Evolutionary conservation across 2,888 invertebrate species (phyloP).

Genomic region (Sialis lutaria): DNA sequence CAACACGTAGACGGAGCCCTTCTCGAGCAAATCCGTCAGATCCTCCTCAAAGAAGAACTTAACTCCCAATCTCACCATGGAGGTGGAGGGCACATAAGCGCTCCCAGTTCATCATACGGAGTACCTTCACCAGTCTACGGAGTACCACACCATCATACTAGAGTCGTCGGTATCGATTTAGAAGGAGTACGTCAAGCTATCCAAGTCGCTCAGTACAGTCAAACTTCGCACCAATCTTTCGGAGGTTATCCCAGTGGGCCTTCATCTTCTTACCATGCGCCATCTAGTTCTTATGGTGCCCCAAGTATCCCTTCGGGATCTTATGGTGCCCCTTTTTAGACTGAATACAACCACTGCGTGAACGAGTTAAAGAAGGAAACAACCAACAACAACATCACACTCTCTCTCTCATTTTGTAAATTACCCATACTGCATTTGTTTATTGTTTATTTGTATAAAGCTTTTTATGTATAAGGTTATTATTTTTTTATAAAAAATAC

Average conservation of each 20-base stretch:
- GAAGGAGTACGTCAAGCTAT: slow-evolving; percentile 75
- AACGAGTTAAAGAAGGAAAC: slow-evolving; percentile 16
- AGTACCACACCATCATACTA: slow-evolving; percentile 34
- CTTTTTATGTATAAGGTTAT: slow-evolving; percentile 26
- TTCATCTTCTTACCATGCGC: slow-evolving; percentile 28
- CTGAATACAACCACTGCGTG: slow-evolving; percentile 14
- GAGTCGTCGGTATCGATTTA: slow-evolving; percentile 69
- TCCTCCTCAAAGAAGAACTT: slow-evolving; percentile 66
- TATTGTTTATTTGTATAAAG: slow-evolving; percentile 27
- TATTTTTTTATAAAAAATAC: slow-evolving; percentile 26
- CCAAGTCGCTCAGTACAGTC: slow-evolving; percentile 38
- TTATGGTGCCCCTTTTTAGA: slow-evolving; percentile 43
- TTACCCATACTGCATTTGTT: too few species aligned
- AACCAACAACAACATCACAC: slow-evolving; percentile 16
- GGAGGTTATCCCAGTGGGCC: slow-evolving; percentile 29
- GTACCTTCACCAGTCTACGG: slow-evolving; percentile 51
- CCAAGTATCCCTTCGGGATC: slow-evolving; percentile 46
- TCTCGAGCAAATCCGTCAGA: slow-evolving; percentile 69
- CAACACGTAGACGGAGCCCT: slow-evolving; percentile 64
- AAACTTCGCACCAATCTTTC: slow-evolving; percentile 13
- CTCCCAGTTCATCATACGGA: slow-evolving; percentile 45
- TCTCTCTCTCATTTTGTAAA: slow-evolving; percentile 25
- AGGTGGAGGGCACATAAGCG: slow-evolving; percentile 28
- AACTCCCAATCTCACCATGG: slow-evolving; percentile 35
- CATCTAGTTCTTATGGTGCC: slow-evolving; percentile 39